A percentile compares a stretch with the other conserved stretches of the same genome.
Conservation (phyloP, 2,888 invertebrate genomes). For the Drosophila merina region DNA sequence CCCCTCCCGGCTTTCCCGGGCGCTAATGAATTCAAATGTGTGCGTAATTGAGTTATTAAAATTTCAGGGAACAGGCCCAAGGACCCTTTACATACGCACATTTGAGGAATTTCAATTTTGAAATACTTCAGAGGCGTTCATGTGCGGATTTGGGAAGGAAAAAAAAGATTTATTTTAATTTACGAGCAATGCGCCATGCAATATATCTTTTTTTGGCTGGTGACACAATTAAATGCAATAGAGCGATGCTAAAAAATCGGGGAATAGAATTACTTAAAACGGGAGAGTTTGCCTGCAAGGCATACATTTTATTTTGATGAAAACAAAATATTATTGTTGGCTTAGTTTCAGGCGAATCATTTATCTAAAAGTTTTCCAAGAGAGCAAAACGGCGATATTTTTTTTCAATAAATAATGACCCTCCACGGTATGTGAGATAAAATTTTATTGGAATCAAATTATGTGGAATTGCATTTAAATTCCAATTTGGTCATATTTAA, state of each 20-base stretch:
- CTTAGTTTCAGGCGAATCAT: not conserved
- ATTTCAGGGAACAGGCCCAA: conserved; percentile 60
- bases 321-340: not conserved
- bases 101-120: conserved; percentile 48
- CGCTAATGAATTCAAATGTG: conserved; percentile 82
- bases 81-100: not conserved
- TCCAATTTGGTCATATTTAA: conserved; percentile 17
- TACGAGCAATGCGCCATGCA: conserved; percentile 59
- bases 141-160: conserved; percentile 45
- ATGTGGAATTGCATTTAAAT: conserved; percentile 22
- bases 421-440: not conserved
- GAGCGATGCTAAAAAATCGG: not conserved
- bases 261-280: too few relatives aligned
- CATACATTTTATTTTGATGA: too few relatives aligned
- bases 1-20: conserved; percentile 40
- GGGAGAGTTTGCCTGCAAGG: too few relatives aligned
- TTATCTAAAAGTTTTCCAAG: not conserved
- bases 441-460: conserved; percentile 2
- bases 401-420: not conserved
- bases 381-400: not conserved
- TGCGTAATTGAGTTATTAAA: conserved; percentile 83
- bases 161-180: conserved; percentile 52
- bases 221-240: not conserved
- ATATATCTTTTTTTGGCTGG: conserved; percentile 41
- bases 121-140: conserved; percentile 72